Percentiles rank a stretch among this genome's conserved stretches.
These are phyloP conservation scores for Stegophylla sp. DNA, from an alignment of 2,888 invertebrate genomes.

Conservation along the genomic window DNA sequence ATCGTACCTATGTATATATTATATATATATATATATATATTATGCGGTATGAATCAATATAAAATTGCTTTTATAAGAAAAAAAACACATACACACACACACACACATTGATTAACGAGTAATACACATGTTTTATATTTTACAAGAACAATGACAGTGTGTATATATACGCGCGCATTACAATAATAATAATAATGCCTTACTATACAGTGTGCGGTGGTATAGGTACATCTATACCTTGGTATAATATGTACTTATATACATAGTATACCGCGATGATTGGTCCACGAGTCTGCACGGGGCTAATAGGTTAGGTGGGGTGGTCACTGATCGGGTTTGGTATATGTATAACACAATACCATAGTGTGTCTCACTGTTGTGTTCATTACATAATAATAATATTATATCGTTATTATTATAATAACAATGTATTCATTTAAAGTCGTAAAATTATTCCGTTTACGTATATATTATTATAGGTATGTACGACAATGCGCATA, in stretches of 20 bases:
- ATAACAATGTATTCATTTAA: no score
- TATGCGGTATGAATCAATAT: neutral
- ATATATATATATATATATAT: neutral
- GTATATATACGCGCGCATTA: neutral
- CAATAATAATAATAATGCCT: slow-evolving; percentile 19
- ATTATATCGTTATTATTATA: no score
- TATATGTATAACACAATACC: no score
- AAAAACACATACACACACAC: neutral
- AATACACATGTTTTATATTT: slow-evolving; percentile 47
- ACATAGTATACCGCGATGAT: neutral
- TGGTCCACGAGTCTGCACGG: no score
- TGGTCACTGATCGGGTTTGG: no score
- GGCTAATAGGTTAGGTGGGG: no score
- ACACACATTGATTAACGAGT: slow-evolving; percentile 16
- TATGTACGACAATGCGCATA: neutral
- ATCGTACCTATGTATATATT: slow-evolving; percentile 15
- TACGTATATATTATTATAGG: neutral
- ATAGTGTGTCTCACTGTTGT: no score
- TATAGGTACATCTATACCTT: neutral
- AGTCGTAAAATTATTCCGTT: neutral
- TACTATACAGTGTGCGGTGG: neutral
- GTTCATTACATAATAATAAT: no score
- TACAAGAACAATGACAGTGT: slow-evolving; percentile 30
- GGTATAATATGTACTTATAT: no score
- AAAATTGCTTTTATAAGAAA: slow-evolving; percentile 10